Conservation (phyloP, 2,113 vertebrate species). For the Phodopus roborovskii region DNA sequence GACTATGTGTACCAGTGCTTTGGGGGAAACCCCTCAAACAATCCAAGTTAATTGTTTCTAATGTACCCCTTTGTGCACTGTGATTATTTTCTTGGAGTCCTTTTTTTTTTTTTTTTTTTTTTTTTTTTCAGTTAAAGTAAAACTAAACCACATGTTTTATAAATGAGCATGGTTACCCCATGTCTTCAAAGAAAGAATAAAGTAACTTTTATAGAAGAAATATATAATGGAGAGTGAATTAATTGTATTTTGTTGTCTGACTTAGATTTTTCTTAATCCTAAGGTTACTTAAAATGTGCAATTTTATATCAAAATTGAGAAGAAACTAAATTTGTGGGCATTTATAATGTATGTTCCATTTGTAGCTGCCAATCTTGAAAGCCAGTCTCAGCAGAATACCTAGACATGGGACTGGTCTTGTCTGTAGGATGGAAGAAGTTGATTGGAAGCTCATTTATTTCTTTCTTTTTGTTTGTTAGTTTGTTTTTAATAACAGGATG, state of each 20-base stretch:
- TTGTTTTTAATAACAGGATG: not conserved
- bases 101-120: slow-evolving; percentile 55
- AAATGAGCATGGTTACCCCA: not conserved
- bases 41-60: slow-evolving; percentile 57
- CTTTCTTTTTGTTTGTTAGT: not conserved
- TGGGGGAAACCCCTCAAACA: not conserved
- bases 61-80: slow-evolving; percentile 5
- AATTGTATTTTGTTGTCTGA: not conserved
- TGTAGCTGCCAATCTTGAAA: not conserved
- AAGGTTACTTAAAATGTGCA: not conserved
- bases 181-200: not conserved
- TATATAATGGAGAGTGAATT: slow-evolving; percentile 3
- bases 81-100: not conserved
- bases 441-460: not conserved
- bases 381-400: not conserved
- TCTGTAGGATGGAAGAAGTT: not conserved
- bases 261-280: not conserved
- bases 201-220: slow-evolving; percentile 38
- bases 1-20: not conserved
- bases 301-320: slow-evolving; percentile 1
- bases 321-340: not conserved
- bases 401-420: not conserved
- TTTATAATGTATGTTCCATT: not conserved
- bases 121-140: slow-evolving; percentile 58
- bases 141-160: slow-evolving; percentile 31